These are phyloP conservation scores for Melanargia galathea DNA, from an alignment of 2,888 invertebrate species.

Conservation along the genomic window DNA sequence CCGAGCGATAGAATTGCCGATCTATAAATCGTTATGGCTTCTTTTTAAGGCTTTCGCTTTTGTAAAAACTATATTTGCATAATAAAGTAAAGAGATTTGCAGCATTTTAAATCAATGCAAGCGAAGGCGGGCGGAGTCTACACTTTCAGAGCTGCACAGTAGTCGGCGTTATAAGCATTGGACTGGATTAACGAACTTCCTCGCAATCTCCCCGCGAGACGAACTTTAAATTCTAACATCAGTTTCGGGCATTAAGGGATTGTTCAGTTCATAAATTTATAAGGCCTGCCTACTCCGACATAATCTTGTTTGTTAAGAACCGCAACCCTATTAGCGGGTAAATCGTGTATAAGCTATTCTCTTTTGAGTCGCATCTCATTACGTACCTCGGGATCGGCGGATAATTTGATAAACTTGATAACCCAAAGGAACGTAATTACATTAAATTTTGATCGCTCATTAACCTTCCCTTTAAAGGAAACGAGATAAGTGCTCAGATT, in stretches of 20 bases:
- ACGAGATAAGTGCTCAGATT: constrained; percentile 15
- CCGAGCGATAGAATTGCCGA: constrained; percentile 34
- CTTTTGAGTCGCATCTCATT: constrained; percentile 66
- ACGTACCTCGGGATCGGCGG: constrained; percentile 55
- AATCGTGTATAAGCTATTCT: constrained; percentile 74
- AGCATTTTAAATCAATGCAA: constrained; percentile 42
- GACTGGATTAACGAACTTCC: constrained; percentile 66
- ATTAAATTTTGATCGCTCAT: constrained; percentile 43
- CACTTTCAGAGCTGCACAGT: constrained; percentile 32
- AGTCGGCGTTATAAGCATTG: constrained; percentile 48
- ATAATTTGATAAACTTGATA: constrained; percentile 70
- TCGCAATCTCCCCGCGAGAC: constrained; percentile 57
- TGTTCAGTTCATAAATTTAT: constrained; percentile 63
- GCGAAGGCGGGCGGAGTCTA: constrained; percentile 33
- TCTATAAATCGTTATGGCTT: constrained; percentile 39
- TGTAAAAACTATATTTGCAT: constrained; percentile 32
- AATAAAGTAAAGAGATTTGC: constrained; percentile 33
- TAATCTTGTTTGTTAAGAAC: constrained; percentile 73
- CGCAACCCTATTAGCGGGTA: constrained; percentile 70
- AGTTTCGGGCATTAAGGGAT: constrained; percentile 69
- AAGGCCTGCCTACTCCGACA: constrained; percentile 61
- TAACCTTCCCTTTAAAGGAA: constrained; percentile 31
- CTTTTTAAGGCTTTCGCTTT: constrained; percentile 30
- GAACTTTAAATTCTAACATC: constrained; percentile 74
- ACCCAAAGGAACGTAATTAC: constrained; percentile 50